Conservation (phyloP, 2,113 vertebrate species). For the Arenaria interpres region DNA sequence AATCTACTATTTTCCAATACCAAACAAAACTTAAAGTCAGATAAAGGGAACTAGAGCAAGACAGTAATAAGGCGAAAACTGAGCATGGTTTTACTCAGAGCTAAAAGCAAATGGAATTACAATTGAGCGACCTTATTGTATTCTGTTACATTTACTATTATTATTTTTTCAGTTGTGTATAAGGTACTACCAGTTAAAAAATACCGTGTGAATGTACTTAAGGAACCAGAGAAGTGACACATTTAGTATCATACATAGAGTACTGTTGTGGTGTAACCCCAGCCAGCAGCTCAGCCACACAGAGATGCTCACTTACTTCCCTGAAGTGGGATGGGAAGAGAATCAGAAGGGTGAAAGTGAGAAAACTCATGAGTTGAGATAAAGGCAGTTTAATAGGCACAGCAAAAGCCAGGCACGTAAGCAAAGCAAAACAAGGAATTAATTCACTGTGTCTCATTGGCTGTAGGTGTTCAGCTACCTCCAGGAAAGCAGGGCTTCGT, state of each 20-base stretch:
- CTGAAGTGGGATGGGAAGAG: not conserved
- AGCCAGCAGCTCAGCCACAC: not conserved
- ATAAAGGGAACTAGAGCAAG: not conserved
- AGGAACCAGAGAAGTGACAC: not conserved
- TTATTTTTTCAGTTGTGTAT: not conserved
- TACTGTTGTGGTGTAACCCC: not conserved
- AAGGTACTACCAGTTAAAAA: not conserved
- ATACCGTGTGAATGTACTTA: not conserved
- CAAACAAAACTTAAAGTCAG: not conserved
- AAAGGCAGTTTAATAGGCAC: not conserved
- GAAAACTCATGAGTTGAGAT: not conserved
- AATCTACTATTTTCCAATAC: not conserved
- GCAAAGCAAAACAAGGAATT: not conserved
- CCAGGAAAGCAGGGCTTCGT: not conserved
- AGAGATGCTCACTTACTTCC: not conserved
- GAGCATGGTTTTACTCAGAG: not conserved
- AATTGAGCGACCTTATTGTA: not conserved
- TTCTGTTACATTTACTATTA: not conserved
- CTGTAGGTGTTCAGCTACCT: not conserved
- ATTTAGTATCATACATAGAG: not conserved
- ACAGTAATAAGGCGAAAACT: not conserved
- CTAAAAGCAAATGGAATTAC: not conserved
- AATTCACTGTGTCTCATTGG: accelerated
- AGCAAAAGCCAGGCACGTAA: not conserved
- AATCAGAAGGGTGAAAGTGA: not conserved